Base-by-base conservation (phyloP, 1,140 invertebrate species). In the Bombus confusus region DNA sequence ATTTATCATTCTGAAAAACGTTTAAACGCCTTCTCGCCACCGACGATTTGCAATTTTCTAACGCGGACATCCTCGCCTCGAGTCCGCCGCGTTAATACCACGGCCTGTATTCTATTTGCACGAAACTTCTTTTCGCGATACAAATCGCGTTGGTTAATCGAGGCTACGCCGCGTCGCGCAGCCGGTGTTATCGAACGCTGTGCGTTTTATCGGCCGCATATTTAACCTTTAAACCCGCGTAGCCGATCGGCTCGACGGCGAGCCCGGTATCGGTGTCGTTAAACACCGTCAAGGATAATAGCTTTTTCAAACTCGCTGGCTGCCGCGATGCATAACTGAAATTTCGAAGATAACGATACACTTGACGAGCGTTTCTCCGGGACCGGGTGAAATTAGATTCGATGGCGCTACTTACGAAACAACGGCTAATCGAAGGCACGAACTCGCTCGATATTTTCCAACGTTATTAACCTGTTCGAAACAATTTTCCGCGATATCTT, bases 1-100 rank as follows among this genome's bases (percentile, higher is more conserved):
- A 75, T 66, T 86, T 87, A 83, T 90, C 82, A 75, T 75, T 80
- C 47, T n/a, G 62, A 22, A 9, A 82, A 66, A 71, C 62, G 39
- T 28, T 43, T n/a, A 10, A 25, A 10, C 68, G 37, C 9, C 10
- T 10, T 5, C 39, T 3, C 41, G 47, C 6, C 5, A 8, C 47
- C 47, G 2, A 52, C 47, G 15, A 47, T n/a, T 74, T 22, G n/a
- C 15, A 47, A 74, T 74, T 47, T 74, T 47, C 9, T 34, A 47
- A 31, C 28, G 9, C n/a, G 18, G 34, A 31, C 47, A 25, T 73
- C 41, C 34, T 76, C 34, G 25, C 6, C 22, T 69, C 68, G 3
- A 39, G 34, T 39, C 28, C 25, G 9, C 37, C 25, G 8, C 25
- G 31, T 37, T 25, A 3, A 25, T 37, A 39, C 10, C 68, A 34